Base-by-base conservation (phyloP, 2,888 invertebrate genomes). In the Dryocosmus kuriphilus region DNA sequence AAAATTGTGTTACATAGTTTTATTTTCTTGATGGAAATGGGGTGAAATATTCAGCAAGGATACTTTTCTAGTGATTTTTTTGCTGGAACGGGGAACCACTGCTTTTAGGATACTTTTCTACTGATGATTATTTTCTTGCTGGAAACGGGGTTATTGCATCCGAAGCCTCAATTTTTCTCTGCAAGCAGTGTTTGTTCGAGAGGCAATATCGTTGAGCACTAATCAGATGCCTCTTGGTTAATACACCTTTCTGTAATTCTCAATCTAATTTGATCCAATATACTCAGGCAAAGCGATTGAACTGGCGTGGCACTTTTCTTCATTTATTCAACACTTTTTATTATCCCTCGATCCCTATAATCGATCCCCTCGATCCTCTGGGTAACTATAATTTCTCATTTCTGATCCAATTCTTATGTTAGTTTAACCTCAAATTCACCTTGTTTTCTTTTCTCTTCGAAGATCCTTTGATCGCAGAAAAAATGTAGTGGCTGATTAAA, bases 351-450 rank as follows among this genome's bases (percentile, higher is more conserved):
- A 19, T n/a, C n/a, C n/a, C n/a, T n/a, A 65, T 46, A 67, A 67
- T 67, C 65, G 65, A 67, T 38, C 38, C n/a, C n/a, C n/a, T n/a
- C n/a, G n/a, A 67, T 41, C 22, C 65, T 24, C 41, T 41, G 27
- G 41, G 46, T 67, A 67, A 67, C 27, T 41, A 9, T 67, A 67
- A 67, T 67, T 67, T 67, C 24, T 67, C 41, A 67, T 67, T 67
- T 67, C 24, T 46, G 27, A 67, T 41, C 27, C 24, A 41, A 67
- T 67, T 46, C 7, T 0, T n/a, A 3, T 41, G 14, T 41, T 41
- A 16, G 38, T 41, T 41, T 11, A 41, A 41, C 38, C 38, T n/a
- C 7, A 51, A 51, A 51, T 51, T 51, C n/a, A 51, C 51, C n/a
- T 51, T 51, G 7, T 8, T 46, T 46, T 19, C 46, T 46, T 8